Base-by-base conservation (phyloP, 1,140 invertebrate genomes). In the Holotrichia oblita region DNA sequence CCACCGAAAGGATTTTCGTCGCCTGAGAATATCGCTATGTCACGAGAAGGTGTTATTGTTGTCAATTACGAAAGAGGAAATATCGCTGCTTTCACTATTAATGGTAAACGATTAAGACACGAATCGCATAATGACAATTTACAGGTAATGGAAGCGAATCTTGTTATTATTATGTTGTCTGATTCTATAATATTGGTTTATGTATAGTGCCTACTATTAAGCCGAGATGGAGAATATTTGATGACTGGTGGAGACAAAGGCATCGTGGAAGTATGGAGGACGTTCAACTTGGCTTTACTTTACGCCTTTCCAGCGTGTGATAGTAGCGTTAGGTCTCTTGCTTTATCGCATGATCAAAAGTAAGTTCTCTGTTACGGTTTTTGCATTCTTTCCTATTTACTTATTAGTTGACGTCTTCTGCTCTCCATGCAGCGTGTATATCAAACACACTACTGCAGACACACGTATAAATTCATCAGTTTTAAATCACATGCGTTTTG, bases 241-340 rank as follows among this genome's bases (percentile, higher is more conserved):
- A 94, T 99, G 91, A 97, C 96, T 81, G 98, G 96, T 77, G 97
- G 97, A 8, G 97, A 99, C 85, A 96, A 95, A 87, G 98, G 98
- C 79, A 96, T 99, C 78, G 98, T 99, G 79, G 97, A 99, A 89
- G 97, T 99, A 64, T 99, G 97, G 96, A 91, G 98, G 87, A 97
- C 98, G 72, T 98, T 99, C 89, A 98, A 98, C 84, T 91, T 99
- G 77, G 96, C 97, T 80, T 91, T 98, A 77, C 91, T 99, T 0
- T 99, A 99, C 88, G 96, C 98, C 79, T 99, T 98, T 89, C 98
- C 98, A 81, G 94, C 95, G 73, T 98, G 97, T 89, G 98, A 98
- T 88, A 96, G 96, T 85, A 94, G 95, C 85, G 95, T 99, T 79
- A 91, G 95, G 78, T 97, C 96, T 20, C 89, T 99, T 77, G 97